phyloP scores from a whole-genome alignment of 1,140 invertebrate species.

The Chymomyza costata region DNA sequence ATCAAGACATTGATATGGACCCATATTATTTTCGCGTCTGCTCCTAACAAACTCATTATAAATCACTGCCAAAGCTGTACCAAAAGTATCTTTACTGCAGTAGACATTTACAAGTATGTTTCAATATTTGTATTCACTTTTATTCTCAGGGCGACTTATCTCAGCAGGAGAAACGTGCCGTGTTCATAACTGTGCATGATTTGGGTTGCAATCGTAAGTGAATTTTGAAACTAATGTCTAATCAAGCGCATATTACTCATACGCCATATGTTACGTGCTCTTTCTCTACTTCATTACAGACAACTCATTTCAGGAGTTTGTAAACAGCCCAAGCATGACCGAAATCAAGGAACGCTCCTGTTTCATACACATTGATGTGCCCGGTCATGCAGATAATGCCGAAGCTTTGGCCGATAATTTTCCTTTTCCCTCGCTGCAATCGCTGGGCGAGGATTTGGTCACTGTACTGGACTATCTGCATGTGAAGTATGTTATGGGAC shows the following conservation, averaged over 20 bases:
- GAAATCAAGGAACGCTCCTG: constrained; percentile 90
- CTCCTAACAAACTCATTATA: neutral
- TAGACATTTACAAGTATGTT: neutral
- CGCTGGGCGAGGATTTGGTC: constrained; percentile 88
- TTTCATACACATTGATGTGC: constrained; percentile 92
- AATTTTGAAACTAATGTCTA: too few species aligned
- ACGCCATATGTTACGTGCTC: too few species aligned
- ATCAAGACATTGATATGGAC: too few species aligned
- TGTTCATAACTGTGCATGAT: constrained; percentile 93
- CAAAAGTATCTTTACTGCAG: too few species aligned
- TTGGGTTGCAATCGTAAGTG: constrained; percentile 92
- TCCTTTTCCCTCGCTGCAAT: constrained; percentile 88
- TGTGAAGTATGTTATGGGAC: constrained; percentile 86
- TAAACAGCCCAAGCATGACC: constrained; percentile 87
- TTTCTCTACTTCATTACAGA: too few species aligned
- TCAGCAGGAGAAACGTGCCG: constrained; percentile 85
- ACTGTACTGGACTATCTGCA: constrained; percentile 88
- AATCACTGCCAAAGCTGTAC: too few species aligned
- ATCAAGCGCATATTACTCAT: too few species aligned
- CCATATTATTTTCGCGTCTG: too few species aligned
- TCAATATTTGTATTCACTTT: constrained; percentile 2
- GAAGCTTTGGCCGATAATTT: constrained; percentile 81
- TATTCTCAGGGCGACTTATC: constrained; percentile 83
- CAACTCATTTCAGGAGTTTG: constrained; percentile 84
- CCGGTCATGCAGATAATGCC: constrained; percentile 91